These are phyloP conservation scores for Pelecanoides urinatrix DNA, from an alignment of 2,113 vertebrate species.

Conservation along the genomic window DNA sequence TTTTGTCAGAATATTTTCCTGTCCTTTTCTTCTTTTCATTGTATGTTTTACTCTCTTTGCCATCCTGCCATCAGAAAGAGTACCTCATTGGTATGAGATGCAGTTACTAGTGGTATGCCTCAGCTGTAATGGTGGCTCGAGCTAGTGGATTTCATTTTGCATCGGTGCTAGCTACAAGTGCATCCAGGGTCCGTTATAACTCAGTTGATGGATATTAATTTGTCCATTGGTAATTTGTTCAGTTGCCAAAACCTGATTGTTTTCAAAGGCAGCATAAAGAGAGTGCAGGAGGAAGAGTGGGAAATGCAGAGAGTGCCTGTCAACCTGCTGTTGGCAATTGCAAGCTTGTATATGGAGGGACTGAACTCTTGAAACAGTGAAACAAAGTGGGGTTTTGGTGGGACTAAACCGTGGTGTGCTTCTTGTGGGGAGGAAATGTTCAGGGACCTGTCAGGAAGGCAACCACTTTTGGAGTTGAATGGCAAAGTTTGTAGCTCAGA, in stretches of 20 bases:
- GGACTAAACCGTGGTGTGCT: not conserved
- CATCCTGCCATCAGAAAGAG: not conserved
- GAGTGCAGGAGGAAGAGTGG: not conserved
- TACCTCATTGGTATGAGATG: not conserved
- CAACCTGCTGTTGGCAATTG: not conserved
- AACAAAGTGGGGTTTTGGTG: accelerated
- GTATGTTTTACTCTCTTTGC: not conserved
- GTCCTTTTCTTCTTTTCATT: not conserved
- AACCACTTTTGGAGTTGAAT: not conserved
- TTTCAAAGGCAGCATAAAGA: not conserved
- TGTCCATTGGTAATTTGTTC: not conserved
- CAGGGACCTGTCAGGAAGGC: not conserved
- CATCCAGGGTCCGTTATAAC: not conserved
- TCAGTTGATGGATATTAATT: not conserved
- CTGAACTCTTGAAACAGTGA: not conserved
- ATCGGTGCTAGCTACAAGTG: not conserved
- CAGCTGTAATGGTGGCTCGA: not conserved
- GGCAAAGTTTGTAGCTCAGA: not conserved
- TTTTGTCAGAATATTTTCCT: not conserved
- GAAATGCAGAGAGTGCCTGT: not conserved
- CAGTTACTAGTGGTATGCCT: not conserved
- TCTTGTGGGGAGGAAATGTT: not conserved
- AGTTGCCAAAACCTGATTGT: not conserved
- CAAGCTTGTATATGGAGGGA: not conserved
- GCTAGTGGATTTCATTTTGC: not conserved